Conservation (phyloP, 2,113 vertebrate species). For the Osmerus mordax region DNA sequence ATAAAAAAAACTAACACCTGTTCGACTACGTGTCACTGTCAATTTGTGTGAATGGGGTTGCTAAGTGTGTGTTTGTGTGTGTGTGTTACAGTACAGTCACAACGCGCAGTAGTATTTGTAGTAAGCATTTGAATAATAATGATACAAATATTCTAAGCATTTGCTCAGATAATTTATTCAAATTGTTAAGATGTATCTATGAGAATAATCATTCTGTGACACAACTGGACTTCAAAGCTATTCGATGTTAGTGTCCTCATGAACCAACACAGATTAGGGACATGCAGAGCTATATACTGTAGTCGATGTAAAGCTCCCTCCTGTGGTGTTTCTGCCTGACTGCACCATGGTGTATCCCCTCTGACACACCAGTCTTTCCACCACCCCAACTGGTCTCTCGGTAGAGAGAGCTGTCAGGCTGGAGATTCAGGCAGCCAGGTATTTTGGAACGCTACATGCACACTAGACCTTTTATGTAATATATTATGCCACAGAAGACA, state of each 20-base stretch:
- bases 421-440: not conserved
- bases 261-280: too few relatives aligned
- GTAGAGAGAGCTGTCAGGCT: not conserved
- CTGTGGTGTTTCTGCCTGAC: not conserved
- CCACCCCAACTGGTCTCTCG: not conserved
- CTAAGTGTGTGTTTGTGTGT: not conserved
- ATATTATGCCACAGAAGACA: too few relatives aligned
- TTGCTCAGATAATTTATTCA: too few relatives aligned
- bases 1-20: conserved; percentile 21
- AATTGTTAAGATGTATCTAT: too few relatives aligned
- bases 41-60: conserved; percentile 1
- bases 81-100: not conserved
- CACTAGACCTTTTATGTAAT: not conserved
- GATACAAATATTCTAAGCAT: too few relatives aligned
- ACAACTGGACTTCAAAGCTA: too few relatives aligned
- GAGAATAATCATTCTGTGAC: too few relatives aligned
- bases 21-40: conserved; percentile 69
- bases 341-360: not conserved
- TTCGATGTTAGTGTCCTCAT: too few relatives aligned
- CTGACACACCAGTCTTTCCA: not conserved
- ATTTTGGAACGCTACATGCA: not conserved
- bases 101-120: too few relatives aligned
- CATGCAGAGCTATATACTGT: not conserved
- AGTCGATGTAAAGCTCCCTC: not conserved
- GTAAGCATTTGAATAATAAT: too few relatives aligned